A percentile compares a stretch with the other conserved stretches of the same genome.
phyloP scores from a whole-genome alignment of 2,113 vertebrate species.

The Pagrus major region DNA sequence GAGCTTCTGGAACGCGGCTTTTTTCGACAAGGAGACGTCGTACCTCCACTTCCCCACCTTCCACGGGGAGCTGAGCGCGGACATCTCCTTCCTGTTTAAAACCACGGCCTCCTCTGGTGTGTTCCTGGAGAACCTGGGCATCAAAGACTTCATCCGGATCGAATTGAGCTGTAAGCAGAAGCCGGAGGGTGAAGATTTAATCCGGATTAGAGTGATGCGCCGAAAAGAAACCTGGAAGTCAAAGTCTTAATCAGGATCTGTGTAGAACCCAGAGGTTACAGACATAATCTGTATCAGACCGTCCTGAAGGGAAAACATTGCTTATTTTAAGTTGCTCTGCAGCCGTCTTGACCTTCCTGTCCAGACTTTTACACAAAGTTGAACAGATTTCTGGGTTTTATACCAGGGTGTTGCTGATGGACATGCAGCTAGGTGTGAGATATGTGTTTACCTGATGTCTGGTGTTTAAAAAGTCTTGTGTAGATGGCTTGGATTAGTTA shows the following conservation, averaged over 20 bases:
- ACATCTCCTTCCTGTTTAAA: slow-evolving; percentile 96
- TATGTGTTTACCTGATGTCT: not conserved
- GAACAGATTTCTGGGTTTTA: too few species aligned
- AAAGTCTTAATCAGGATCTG: slow-evolving; percentile 88
- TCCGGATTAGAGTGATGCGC: slow-evolving; percentile 39
- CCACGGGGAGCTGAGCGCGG: slow-evolving; percentile 93
- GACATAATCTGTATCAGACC: slow-evolving; percentile 21
- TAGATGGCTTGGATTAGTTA: not conserved
- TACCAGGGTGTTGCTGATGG: not conserved
- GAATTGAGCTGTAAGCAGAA: slow-evolving; percentile 91
- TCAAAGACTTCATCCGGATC: slow-evolving; percentile 95
- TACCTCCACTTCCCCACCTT: slow-evolving; percentile 97
- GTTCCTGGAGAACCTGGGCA: slow-evolving; percentile 96
- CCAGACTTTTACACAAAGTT: not conserved
- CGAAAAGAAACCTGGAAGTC: slow-evolving; percentile 87
- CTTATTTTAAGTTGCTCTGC: not conserved
- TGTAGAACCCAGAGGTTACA: slow-evolving; percentile 39
- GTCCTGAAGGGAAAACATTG: not conserved
- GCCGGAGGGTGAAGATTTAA: slow-evolving; percentile 20
- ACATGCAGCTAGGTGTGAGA: not conserved
- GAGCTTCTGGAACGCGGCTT: slow-evolving; percentile 95
- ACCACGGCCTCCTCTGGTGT: slow-evolving; percentile 92
- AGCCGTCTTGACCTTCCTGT: not conserved
- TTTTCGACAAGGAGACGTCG: slow-evolving; percentile 92
- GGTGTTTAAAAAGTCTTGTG: not conserved